phyloP scores from a whole-genome alignment of 2,888 invertebrate genomes.

The Drosophila sordidula region DNA sequence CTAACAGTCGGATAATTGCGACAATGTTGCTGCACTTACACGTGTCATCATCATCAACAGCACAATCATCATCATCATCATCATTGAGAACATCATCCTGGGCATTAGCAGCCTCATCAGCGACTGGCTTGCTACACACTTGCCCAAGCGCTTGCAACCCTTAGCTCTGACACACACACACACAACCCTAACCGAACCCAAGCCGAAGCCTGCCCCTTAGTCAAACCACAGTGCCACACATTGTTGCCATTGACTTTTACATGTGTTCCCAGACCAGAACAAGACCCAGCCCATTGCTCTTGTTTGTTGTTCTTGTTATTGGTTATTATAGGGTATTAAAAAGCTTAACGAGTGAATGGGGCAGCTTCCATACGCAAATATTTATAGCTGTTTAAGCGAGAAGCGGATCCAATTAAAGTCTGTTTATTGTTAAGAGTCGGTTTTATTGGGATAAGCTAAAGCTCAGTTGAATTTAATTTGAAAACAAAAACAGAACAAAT shows the following conservation, averaged over 20 bases:
- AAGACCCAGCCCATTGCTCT: constrained; percentile 17
- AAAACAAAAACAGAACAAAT: no score
- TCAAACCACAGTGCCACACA: constrained; percentile 66
- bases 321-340: constrained; percentile 41
- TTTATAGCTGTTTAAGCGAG: neutral
- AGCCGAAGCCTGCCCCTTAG: constrained; percentile 16
- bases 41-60: constrained; percentile 67
- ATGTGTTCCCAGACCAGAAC: constrained; percentile 54
- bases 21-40: constrained; percentile 81
- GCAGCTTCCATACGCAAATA: constrained; percentile 32
- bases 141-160: constrained; percentile 61
- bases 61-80: constrained; percentile 41
- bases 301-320: constrained; percentile 16
- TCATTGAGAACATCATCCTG: constrained; percentile 28
- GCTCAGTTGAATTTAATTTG: neutral
- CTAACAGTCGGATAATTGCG: constrained; percentile 76
- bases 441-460: neutral
- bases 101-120: constrained; percentile 51
- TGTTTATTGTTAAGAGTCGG: neutral
- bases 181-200: constrained; percentile 5
- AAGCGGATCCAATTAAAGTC: constrained; percentile 3
- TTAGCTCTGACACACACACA: constrained; percentile 18
- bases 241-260: constrained; percentile 76
- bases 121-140: constrained; percentile 58
- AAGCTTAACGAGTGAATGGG: constrained; percentile 19